A percentile compares a stretch with the other conserved stretches of the same genome.
phyloP scores from a whole-genome alignment of 1,140 invertebrate species.

The Brachionus sp. region DNA sequence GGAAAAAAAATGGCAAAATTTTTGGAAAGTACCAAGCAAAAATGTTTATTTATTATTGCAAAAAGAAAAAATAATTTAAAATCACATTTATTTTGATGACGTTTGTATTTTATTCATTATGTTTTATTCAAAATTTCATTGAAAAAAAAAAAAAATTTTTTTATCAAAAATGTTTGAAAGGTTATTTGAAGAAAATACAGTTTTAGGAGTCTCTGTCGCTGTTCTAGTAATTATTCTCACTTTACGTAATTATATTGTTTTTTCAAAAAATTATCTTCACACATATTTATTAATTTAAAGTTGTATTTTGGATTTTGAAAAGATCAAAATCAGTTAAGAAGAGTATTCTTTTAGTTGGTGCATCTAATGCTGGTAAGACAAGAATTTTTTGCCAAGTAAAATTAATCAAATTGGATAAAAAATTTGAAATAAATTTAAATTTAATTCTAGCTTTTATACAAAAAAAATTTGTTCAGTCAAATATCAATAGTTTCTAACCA shows the following conservation, averaged over 20 bases:
- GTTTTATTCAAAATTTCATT: background rate
- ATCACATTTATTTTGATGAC: background rate
- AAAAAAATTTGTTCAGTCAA: slow-evolving; percentile 16
- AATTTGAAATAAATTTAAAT: background rate
- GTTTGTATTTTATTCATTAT: background rate
- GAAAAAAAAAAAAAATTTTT: background rate
- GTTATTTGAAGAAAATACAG: background rate
- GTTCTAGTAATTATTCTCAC: background rate
- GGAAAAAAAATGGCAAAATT: no score
- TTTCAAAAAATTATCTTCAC: background rate
- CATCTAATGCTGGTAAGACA: slow-evolving; percentile 29
- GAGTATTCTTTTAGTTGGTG: background rate
- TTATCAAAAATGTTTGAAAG: background rate
- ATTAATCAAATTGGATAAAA: background rate
- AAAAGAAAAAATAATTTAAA: background rate
- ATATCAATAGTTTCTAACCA: slow-evolving; percentile 29
- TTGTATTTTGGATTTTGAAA: slow-evolving; percentile 9
- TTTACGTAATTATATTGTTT: background rate
- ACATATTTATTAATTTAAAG: background rate
- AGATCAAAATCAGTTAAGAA: background rate
- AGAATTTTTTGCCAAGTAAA: slow-evolving; percentile 37
- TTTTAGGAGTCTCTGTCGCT: background rate
- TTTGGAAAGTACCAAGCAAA: no score
- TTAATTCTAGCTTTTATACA: background rate
- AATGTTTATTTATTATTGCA: background rate